Evolutionary conservation across 2,113 vertebrate genomes (phyloP), one percentile per base, ranked within the genome.

Genomic region (Clarias magur): DNA sequence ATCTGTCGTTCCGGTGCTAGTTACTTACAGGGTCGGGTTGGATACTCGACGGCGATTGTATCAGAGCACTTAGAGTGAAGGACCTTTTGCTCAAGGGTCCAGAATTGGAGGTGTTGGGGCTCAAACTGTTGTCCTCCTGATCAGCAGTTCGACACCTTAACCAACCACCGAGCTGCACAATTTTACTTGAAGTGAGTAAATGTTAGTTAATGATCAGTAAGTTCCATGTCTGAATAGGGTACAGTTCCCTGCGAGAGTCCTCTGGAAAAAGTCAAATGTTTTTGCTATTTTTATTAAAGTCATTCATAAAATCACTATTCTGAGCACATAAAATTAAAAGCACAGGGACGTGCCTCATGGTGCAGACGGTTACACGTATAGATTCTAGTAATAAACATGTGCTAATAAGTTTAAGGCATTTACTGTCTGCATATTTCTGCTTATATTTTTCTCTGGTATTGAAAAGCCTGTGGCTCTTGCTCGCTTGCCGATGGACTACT

Each of bases 401-500:
- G 48, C 57, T 42, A 27, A 76, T 75, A 83, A 57, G 12, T 89
- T 60, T 80, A 76, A 82, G 30, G 68, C 62, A 65, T 87, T 84
- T 75, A 53, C 48, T 23, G n/a, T 86, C 65, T 84, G 17, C 53
- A 86, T 88, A 53, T 86, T 87, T 88, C 48, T 86, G 84, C 75
- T 76, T 72, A 21, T 83, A 65, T 84, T 88, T 82, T 85, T 38
- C 60, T 34, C 59, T 8, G 21, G 21, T 78, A 82, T 42, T 56
- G 42, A 82, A 79, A 59, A 87, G 72, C 81, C 72, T 83, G 70
- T 82, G 86, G 86, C 80, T 42, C 13, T 38, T 86, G 65, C 85
- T 86, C 80, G 83, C 82, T 81, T 83, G 76, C 84, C 68, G 72
- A 70, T 88, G 78, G 87, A 91, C 87, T 85, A 86, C 85, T 92